Conservation (phyloP, 2,888 invertebrate species). For the Melipona beecheii region DNA sequence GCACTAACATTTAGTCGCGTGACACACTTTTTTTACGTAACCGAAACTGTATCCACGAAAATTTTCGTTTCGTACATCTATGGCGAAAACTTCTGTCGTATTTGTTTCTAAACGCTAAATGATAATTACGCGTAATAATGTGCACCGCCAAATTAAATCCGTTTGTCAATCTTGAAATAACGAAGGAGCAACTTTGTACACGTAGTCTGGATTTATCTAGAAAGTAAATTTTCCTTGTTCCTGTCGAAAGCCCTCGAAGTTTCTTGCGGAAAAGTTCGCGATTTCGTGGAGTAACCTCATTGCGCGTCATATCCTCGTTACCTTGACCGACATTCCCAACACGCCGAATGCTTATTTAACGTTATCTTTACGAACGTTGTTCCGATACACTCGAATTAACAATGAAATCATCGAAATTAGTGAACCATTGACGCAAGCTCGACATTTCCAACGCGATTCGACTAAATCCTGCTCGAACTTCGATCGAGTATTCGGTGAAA, state of each 20-base stretch:
- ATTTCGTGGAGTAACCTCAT: constrained; percentile 30
- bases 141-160: not conserved
- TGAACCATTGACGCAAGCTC: not conserved
- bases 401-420: constrained; percentile 33
- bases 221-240: not conserved
- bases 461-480: not conserved
- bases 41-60: no score
- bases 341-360: constrained; percentile 46
- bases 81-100: not conserved
- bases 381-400: constrained; percentile 34
- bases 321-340: constrained; percentile 41
- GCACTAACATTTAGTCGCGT: no score
- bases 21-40: no score
- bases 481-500: not conserved
- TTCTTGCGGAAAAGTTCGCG: constrained; percentile 17
- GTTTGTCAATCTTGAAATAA: not conserved
- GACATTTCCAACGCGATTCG: not conserved
- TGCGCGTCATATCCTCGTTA: constrained; percentile 38
- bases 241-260: constrained; percentile 7
- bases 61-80: no score
- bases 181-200: not conserved
- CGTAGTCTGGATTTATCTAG: not conserved
- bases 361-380: constrained; percentile 51
- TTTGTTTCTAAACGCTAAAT: not conserved
- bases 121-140: no score